Evolutionary conservation across 2,888 invertebrate genomes (phyloP), one percentile per base, ranked within the genome.

Genomic region (Cotesia congregata): DNA sequence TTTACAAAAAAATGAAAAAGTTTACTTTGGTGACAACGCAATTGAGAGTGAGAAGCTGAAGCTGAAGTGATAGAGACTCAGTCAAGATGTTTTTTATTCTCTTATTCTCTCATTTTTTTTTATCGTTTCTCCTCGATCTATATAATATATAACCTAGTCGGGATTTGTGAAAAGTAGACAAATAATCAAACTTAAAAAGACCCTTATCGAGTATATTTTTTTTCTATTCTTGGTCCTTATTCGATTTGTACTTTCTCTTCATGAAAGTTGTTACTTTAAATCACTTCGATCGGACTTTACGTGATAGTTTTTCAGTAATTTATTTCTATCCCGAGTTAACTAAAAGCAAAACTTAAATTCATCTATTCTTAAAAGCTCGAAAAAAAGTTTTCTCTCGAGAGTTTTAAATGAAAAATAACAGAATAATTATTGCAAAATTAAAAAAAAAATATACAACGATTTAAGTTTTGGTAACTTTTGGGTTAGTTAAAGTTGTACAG

Each of bases 141-240:
- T 7, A 62, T 9, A 65, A 20, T 38, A 15, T 20, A 6, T 15
- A 15, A 20, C 65, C 38, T 65, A 12, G 1, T 30, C 15, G 7
- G 65, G 5, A 38, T 30, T 65, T 65, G 30, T 65, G 9, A 20
- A 65, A 65, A 65, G 65, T 65, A 12, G 30, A 30, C 65, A 65
- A 65, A 65, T 65, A 65, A 65, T 65, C 38, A 12, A 12, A 12
- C 65, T 12, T 30, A 65, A 65, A 30, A 65, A 65, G 9, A 30
- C 30, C 65, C 38, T 65, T 30, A 65, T 50, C 65, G 17, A 3
- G 30, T 30, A 30, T 30, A 30, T 30, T 30, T 30, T 30, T n/a
- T 30, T 38, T 65, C 20, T 20, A 62, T 65, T 65, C 65, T 65
- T 38, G 20, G 30, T 65, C 4, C 38, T 50, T 38, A 65, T 30